A percentile compares a stretch with the other conserved stretches of the same genome.
These are phyloP conservation scores for Spizaetus ornatus DNA, from an alignment of 2,113 vertebrate genomes.

Conservation along the genomic window DNA sequence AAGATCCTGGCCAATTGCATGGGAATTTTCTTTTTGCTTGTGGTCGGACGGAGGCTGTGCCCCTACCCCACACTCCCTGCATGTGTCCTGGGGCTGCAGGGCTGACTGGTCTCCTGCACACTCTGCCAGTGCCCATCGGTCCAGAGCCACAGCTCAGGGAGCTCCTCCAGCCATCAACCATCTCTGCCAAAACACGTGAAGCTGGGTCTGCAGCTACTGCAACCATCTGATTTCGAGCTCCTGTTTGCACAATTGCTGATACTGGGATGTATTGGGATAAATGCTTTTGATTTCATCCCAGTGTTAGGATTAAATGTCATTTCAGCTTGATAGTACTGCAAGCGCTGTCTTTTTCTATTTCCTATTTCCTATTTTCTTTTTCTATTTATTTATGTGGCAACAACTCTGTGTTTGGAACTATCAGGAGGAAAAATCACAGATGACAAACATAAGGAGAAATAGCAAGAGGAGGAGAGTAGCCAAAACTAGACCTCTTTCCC, in stretches of 20 bases:
- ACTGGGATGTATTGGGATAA: background rate
- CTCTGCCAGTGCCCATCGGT: background rate
- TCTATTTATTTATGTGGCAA: background rate
- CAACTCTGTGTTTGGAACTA: background rate
- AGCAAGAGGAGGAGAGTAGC: background rate
- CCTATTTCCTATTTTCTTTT: background rate
- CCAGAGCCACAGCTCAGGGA: background rate
- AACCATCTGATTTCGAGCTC: background rate
- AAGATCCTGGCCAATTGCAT: background rate
- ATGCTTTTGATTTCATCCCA: background rate
- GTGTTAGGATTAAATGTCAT: background rate
- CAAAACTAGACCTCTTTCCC: background rate
- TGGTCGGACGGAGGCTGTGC: fast-evolving
- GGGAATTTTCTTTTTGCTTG: background rate
- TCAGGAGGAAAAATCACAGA: background rate
- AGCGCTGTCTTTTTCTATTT: background rate
- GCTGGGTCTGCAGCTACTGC: background rate
- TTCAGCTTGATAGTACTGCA: background rate
- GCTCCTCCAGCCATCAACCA: background rate
- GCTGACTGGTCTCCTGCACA: background rate
- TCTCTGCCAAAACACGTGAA: background rate
- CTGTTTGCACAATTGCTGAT: background rate
- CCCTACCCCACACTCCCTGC: fast-evolving
- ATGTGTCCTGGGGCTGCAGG: background rate
- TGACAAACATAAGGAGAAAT: background rate